A percentile compares a stretch with the other conserved stretches of the same genome.
Conservation (phyloP, 2,113 vertebrate species). For the Setophaga coronata region DNA sequence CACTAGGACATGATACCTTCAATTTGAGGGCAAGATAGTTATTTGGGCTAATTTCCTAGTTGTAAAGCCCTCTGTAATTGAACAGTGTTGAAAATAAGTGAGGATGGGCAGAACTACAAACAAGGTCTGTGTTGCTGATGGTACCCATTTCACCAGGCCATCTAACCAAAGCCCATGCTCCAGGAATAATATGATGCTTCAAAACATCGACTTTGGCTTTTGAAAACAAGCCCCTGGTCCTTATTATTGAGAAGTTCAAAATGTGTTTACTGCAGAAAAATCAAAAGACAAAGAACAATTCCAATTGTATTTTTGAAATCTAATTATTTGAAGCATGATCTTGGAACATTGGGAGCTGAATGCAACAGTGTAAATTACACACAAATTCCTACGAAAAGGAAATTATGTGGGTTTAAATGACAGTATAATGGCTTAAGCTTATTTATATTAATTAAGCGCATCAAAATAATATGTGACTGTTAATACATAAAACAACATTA, state of each 20-base stretch:
- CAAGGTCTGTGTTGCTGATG: accelerated
- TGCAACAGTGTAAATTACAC: neutral
- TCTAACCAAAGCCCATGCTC: neutral
- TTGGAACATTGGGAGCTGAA: neutral
- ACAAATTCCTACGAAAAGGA: neutral
- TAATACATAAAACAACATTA: neutral
- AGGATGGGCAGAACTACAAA: neutral
- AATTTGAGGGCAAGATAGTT: neutral
- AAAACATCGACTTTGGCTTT: neutral
- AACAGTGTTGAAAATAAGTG: neutral
- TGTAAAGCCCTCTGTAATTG: neutral
- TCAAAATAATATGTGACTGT: neutral
- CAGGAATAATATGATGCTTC: neutral
- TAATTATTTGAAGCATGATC: slow-evolving; percentile 31
- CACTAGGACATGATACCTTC: neutral
- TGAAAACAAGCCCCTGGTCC: neutral
- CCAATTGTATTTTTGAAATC: slow-evolving; percentile 35
- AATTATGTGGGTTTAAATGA: neutral
- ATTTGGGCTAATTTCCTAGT: neutral
- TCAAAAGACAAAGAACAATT: slow-evolving; percentile 41
- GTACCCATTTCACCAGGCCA: neutral
- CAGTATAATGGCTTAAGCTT: neutral
- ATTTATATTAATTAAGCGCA: slow-evolving; percentile 24
- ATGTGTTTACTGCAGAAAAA: slow-evolving; percentile 20
- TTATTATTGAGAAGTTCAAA: neutral